Base-by-base conservation (phyloP, 2,888 invertebrate species). In the Leptinotarsa rubiginosa region DNA sequence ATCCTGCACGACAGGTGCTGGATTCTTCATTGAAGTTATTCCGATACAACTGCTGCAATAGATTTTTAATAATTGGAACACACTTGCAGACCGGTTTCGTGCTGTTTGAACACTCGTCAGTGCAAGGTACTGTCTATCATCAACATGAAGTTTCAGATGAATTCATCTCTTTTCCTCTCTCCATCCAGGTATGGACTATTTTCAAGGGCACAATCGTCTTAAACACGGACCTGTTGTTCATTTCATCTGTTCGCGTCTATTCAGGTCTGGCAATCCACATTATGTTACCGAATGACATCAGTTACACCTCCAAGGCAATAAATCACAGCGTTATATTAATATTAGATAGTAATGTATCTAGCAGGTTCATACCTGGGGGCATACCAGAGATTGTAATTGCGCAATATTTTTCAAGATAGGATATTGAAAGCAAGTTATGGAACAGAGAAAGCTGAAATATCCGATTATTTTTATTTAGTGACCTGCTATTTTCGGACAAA, bases 311-410 rank as follows among this genome's bases (percentile, higher is more conserved):
- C n/a, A 5, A 15, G 31, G 31, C 31, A 15, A 25, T 62, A 62
- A 62, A 62, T 62, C 25, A 62, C 25, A 25, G 31, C 62, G 20
- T 56, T 12, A 62, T 31, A 31, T 62, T 62, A 62, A 62, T 62
- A 62, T 62, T 31, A 31, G 25, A 62, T n/a, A 25, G 16, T 62
- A 15, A 31, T 62, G 31, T 31, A 31, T 31, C 31, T n/a, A 62
- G 62, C 62, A 62, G 62, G 62, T 62, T 25, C 62, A 62, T 31
- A 62, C 62, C 62, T 62, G 62, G 12, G 31, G 62, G 62, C 62
- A 31, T 62, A 31, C 4, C 7, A 16, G 7, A 18, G 12, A 31
- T 13, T 31, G n/a, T 31, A 62, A 31, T 62, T 62, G 31, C 25
- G 16, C 25, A 62, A 62, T 62, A n/a, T 5, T 62, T 31, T 31